Conservation (phyloP, 2,113 vertebrate species). For the rat (Rattus norvegicus) region DNA sequence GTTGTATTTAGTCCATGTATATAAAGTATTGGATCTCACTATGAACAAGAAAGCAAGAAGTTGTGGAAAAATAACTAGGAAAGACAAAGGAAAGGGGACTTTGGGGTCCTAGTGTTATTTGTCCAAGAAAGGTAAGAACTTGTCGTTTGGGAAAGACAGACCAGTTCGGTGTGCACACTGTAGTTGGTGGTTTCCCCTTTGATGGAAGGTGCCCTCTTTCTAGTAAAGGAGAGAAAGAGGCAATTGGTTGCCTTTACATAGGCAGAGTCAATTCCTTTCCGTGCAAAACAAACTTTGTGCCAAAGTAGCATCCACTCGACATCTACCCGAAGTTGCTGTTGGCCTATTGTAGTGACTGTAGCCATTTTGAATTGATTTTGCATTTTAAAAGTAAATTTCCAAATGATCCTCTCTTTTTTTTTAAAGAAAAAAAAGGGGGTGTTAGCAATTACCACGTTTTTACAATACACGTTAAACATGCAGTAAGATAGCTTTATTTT, state of each 20-base stretch:
- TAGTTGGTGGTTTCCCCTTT: background rate
- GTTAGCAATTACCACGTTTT: constrained; percentile 92
- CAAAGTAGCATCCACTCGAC: background rate
- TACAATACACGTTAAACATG: constrained; percentile 93
- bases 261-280: background rate
- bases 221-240: background rate
- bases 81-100: background rate
- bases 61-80: background rate
- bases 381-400: background rate
- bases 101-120: background rate
- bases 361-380: background rate
- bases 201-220: too few species aligned
- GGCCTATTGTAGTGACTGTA: background rate
- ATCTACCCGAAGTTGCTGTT: background rate
- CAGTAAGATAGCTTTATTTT: constrained; percentile 91
- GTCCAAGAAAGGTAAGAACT: background rate
- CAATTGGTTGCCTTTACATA: background rate
- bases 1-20: background rate
- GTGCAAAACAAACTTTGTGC: background rate
- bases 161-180: background rate
- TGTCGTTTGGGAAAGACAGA: background rate
- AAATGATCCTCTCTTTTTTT: background rate
- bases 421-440: constrained; percentile 81
- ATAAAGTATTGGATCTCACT: background rate
- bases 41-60: background rate